Evolutionary conservation across 2,797 vertebrate species (phyloP), one percentile per base, ranked within the genome.

Genomic region (Trichosurus vulpecula): DNA sequence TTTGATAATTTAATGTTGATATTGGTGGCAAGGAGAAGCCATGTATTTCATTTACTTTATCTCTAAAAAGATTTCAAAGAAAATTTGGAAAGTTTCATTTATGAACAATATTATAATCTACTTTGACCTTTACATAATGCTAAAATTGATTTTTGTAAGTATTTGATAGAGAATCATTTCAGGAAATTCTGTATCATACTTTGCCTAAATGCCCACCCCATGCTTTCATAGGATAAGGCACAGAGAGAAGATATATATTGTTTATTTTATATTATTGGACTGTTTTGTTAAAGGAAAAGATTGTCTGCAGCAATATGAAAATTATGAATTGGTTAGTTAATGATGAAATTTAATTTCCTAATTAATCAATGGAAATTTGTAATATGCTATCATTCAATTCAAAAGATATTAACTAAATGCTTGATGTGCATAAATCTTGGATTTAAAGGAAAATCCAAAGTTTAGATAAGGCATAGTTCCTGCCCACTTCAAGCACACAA

Each of bases 331-430:
- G 11, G 0, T 6, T 98, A 14, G 94, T 91, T 81, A 96, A 90
- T 53, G 95, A 29, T 87, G 90, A 0, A 97, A 95, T 91, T 96
- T 94, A 92, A 87, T 95, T 97, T 93, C 19, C 31, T 95, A 3
- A 91, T 10, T 91, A 74, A 41, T 27, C 52, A 90, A 30, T 90
- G 25, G 30, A 52, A 52, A 90, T 90, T 90, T 31, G 5, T 29
- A 52, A 51, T 90, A 74, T 94, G 14, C 14, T 74, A 1, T n/a
- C 61, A 74, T 41, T 74, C 35, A 74, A 8, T n/a, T n/a, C 35
- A n/a, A 74, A 14, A 74, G 11, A 19, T 74, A 41, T 10, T n/a
- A 19, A 19, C 14, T 16, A n/a, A 66, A 66, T 66, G 35, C 14
- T 66, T 66, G 11, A 35, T 31, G 58, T 31, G 14, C 16, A 6